These are phyloP conservation scores for Ondatra zibethicus DNA, from an alignment of 2,113 vertebrate genomes.

Conservation along the genomic window DNA sequence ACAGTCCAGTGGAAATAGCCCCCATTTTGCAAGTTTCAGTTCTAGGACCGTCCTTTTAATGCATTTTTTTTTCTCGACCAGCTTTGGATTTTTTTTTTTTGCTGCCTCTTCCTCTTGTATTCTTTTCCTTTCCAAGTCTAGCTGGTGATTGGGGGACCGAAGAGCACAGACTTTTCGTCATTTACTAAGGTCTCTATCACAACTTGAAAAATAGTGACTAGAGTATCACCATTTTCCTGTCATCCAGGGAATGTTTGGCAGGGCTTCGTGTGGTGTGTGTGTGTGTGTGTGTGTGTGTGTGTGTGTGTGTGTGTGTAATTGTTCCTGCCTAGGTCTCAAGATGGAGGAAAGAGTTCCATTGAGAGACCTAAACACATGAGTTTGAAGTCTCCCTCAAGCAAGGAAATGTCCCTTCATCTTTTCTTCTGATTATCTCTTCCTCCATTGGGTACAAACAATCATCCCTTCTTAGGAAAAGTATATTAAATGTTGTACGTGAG, in stretches of 20 bases:
- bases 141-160: not conserved
- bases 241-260: not conserved
- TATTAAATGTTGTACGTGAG: not conserved
- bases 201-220: not conserved
- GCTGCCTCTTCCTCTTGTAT: not conserved
- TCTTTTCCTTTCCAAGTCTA: not conserved
- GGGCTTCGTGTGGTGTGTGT: rapidly evolving
- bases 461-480: not conserved
- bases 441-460: constrained; percentile 30
- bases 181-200: not conserved
- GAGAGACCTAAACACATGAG: not conserved
- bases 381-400: constrained; percentile 31
- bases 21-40: not conserved
- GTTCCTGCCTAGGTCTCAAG: not conserved
- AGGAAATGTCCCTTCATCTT: not conserved
- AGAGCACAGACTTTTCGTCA: not conserved
- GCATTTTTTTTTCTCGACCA: not conserved
- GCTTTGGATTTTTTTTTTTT: not conserved
- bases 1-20: not conserved
- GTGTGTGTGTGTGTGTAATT: not conserved
- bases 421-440: constrained; percentile 29
- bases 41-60: not conserved
- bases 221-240: not conserved
- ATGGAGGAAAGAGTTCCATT: not conserved
- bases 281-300: rapidly evolving